These are phyloP conservation scores for Callipepla californica DNA, from an alignment of 2,113 vertebrate species.

Conservation along the genomic window DNA sequence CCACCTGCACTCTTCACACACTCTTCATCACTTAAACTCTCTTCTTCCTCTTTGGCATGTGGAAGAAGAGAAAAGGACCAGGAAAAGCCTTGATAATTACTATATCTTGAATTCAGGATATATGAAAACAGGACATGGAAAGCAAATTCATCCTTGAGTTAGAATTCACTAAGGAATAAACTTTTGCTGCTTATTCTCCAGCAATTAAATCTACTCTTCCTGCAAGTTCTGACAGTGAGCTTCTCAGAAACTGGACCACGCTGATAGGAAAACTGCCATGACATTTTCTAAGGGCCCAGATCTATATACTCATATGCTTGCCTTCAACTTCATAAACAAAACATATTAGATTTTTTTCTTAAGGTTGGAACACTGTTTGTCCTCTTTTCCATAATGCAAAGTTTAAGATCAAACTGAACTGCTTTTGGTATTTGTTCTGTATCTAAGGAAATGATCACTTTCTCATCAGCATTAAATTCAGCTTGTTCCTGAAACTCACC, in stretches of 20 bases:
- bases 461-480: neutral
- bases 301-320: neutral
- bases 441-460: neutral
- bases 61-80: neutral
- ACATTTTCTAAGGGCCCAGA: constrained; percentile 11
- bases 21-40: neutral
- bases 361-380: neutral
- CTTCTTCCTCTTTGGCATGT: neutral
- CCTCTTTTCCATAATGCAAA: neutral
- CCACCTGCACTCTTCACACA: neutral
- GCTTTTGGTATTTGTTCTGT: neutral
- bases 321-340: neutral
- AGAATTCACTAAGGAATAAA: neutral
- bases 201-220: neutral
- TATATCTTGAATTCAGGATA: neutral
- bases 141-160: neutral
- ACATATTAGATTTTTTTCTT: neutral
- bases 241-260: neutral
- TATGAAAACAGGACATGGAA: neutral
- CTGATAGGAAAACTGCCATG: neutral
- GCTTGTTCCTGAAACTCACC: neutral
- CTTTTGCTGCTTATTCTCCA: neutral
- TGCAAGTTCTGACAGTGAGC: neutral
- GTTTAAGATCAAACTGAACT: neutral
- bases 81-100: neutral